Evolutionary conservation across 2,888 invertebrate species (phyloP).

Genomic region (Chaetogeoica ovagalla): DNA sequence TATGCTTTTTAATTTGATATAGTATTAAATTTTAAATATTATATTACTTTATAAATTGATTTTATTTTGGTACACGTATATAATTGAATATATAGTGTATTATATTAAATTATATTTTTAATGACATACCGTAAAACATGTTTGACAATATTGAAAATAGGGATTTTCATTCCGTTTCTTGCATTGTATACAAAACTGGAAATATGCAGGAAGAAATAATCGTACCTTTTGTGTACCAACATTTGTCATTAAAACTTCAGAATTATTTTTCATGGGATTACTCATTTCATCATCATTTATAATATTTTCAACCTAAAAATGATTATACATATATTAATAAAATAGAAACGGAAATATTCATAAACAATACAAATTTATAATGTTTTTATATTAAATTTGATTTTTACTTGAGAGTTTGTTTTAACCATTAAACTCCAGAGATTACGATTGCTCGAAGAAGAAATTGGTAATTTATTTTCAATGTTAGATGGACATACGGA

Average conservation of each 20-base stretch:
- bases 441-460: not conserved
- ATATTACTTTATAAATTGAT: no score
- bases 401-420: conserved; percentile 6
- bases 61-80: no score
- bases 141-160: conserved; percentile 24
- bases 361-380: not conserved
- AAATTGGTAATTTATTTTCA: conserved; percentile 1
- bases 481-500: not conserved
- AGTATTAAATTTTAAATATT: no score
- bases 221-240: not conserved
- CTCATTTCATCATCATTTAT: not conserved
- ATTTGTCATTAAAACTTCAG: not conserved
- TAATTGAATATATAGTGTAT: no score
- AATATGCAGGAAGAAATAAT: not conserved
- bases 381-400: not conserved
- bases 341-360: not conserved
- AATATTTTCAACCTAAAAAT: not conserved
- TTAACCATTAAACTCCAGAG: not conserved
- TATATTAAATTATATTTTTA: no score
- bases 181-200: not conserved
- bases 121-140: conserved; percentile 28
- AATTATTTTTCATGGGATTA: not conserved
- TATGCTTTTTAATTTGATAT: no score
- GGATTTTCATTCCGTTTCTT: not conserved
- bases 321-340: no score